Evolutionary conservation across 2,888 invertebrate genomes (phyloP), one percentile per base, ranked within the genome.

Genomic region (Orchestes rusci): DNA sequence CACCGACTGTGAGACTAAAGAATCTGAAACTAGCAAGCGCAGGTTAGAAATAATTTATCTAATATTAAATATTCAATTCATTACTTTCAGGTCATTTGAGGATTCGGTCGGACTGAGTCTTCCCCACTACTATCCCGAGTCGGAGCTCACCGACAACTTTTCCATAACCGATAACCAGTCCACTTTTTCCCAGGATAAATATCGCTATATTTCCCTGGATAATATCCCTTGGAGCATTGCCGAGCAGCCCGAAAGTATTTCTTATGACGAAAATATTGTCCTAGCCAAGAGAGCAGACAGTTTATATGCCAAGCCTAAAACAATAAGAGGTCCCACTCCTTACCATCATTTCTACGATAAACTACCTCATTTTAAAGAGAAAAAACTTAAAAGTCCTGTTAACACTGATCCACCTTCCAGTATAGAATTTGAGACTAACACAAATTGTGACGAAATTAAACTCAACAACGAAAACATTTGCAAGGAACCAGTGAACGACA

Each of bases 81-180:
- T n/a, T n/a, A n/a, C n/a, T n/a, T n/a, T n/a, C n/a, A 55, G 56
- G 12, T 62, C 63, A 5, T 59, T 59, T 39, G 62, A 65, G 41
- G 59, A 64, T 39, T 33, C 59, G 16, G 52, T 56, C 18, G 73
- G 60, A 64, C 55, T 69, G 19, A 67, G 63, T 45, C 54, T 70
- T 16, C 69, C 69, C 3, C 66, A 68, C 53, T 70, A 70, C 54
- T 68, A 68, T 48, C 68, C 70, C 1, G 66, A 67, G 34, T 61
- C 60, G 59, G 63, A 74, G 63, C 69, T 71, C 51, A 70, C 69
- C 16, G 71, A 63, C 27, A 73, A 71, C 51, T 56, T 71, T 44
- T 70, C 71, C 27, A 52, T 66, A 30, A 63, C 51, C 2, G 61
- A 67, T n/a, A 69, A 67, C 45, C 68, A 68, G 39, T 43, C 43